Percentiles rank a stretch among this genome's conserved stretches.
These are phyloP conservation scores for Lepidurus couesii DNA, from an alignment of 1,140 invertebrate species.

Conservation along the genomic window DNA sequence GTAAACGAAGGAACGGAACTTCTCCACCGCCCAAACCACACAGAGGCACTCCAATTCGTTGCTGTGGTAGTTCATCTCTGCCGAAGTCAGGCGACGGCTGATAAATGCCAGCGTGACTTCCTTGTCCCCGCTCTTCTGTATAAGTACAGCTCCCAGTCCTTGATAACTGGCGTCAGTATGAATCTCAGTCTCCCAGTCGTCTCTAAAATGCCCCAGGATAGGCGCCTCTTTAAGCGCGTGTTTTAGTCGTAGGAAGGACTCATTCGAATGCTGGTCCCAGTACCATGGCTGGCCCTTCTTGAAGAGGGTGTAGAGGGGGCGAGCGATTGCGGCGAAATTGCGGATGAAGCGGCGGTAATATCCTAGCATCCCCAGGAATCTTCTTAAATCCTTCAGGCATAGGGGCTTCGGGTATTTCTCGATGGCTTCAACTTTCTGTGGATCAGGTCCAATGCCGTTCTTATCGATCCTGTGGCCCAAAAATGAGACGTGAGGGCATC, in stretches of 20 bases:
- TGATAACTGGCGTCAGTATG: slow-evolving; percentile 29
- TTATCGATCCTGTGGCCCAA: slow-evolving; percentile 32
- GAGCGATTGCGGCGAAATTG: slow-evolving; percentile 41
- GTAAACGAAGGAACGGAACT: slow-evolving; percentile 43
- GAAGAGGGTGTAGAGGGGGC: slow-evolving; percentile 39
- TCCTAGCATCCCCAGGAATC: slow-evolving; percentile 36
- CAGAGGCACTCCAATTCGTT: slow-evolving; percentile 47
- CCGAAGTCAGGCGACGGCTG: slow-evolving; percentile 20
- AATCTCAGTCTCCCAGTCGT: not conserved
- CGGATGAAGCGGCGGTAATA: slow-evolving; percentile 46
- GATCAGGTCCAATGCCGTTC: slow-evolving; percentile 29
- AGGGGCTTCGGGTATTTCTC: slow-evolving; percentile 32
- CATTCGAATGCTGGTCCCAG: slow-evolving; percentile 1
- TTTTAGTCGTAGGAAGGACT: slow-evolving; percentile 27
- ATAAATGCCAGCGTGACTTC: slow-evolving; percentile 19
- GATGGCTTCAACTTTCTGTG: slow-evolving; percentile 34
- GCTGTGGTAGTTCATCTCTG: slow-evolving; percentile 38
- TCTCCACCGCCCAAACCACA: slow-evolving; percentile 42
- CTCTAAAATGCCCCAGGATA: slow-evolving; percentile 10
- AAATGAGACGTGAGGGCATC: not conserved
- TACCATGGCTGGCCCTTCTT: slow-evolving; percentile 35
- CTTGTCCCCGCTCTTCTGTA: not conserved
- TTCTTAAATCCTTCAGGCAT: not conserved
- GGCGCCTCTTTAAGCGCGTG: slow-evolving; percentile 20
- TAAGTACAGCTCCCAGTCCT: slow-evolving; percentile 28